Evolutionary conservation across 1,140 invertebrate species (phyloP), one percentile per base, ranked within the genome.

Genomic region (Cydia fagiglandana): DNA sequence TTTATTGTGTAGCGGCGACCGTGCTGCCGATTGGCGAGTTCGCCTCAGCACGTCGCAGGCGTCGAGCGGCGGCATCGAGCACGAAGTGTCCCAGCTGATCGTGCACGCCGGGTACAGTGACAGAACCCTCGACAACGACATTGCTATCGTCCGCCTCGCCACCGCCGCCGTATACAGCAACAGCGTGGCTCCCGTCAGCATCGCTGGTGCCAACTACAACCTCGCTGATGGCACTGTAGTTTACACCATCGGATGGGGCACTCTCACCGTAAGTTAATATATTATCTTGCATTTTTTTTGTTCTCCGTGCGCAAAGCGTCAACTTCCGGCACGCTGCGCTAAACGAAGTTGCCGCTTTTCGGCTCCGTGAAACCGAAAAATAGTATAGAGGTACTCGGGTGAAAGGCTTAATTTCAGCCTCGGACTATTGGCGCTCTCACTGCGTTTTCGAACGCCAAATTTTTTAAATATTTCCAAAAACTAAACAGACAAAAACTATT

Each of bases 191-290:
- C 47, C 81, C 13, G 78, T 84, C 2, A 73, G 82, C 38, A 66
- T 90, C 24, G 79, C 86, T 20, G 87, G 84, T 15, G 4, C 76
- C 10, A 81, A 78, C 76, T 90, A 86, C 76, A 17, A 73, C 6
- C 64, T 88, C 1, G 50, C 80, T 0, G 84, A 85, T 34, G 90
- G 91, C 4, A 87, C 83, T 1, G 75, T 84, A 15, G 93, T 93
- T 13, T 88, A 84, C 17, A 90, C 94, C 1, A 91, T 92, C n/a
- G 95, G 95, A 66, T 95, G 94, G 94, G 95, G 95, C 34, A 84
- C 90, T 45, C 78, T 88, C 12, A 79, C 81, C 75, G 93, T 94
- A 81, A 84, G 78, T 78, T 53, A 53, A 53, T 12, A 47, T 13
- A 12, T 12, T 10, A 9, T 15, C 47, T 15, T 50, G 12, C 47